phyloP scores from a whole-genome alignment of 1,140 invertebrate genomes.

The Drosophila funebris region DNA sequence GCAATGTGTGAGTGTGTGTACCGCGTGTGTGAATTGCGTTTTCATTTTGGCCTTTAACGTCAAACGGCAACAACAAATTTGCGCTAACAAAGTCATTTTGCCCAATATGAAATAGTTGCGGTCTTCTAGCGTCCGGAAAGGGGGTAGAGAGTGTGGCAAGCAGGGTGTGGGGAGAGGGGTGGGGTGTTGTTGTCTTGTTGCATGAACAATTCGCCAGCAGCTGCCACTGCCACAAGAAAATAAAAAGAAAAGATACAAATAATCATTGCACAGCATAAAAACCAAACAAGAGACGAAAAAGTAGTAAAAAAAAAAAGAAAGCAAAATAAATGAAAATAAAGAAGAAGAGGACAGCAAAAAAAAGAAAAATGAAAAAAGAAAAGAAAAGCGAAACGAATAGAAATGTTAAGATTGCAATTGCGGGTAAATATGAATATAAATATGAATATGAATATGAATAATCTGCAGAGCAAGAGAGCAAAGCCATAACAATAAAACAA shows the following conservation, averaged over 20 bases:
- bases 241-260: constrained; percentile 35
- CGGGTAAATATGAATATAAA: constrained; percentile 33
- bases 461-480: background rate
- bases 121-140: constrained; percentile 3
- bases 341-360: too few relatives aligned
- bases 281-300: background rate
- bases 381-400: constrained; percentile 3
- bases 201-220: constrained; percentile 46
- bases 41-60: constrained; percentile 56
- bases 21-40: constrained; percentile 54
- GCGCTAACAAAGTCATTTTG: constrained; percentile 65
- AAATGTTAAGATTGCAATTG: constrained; percentile 41
- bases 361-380: background rate
- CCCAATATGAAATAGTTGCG: constrained; percentile 60
- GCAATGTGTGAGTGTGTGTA: constrained; percentile 13
- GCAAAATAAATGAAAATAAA: background rate
- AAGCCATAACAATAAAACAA: constrained; percentile 19
- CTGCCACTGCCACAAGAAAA: constrained; percentile 27
- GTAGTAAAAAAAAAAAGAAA: background rate
- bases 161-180: background rate
- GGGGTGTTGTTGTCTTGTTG: constrained; percentile 11
- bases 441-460: background rate
- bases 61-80: constrained; percentile 47
- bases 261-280: constrained; percentile 42
- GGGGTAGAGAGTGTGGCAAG: background rate